Conservation (phyloP, 2,113 vertebrate species). For the Chloropsis cyanopogon region DNA sequence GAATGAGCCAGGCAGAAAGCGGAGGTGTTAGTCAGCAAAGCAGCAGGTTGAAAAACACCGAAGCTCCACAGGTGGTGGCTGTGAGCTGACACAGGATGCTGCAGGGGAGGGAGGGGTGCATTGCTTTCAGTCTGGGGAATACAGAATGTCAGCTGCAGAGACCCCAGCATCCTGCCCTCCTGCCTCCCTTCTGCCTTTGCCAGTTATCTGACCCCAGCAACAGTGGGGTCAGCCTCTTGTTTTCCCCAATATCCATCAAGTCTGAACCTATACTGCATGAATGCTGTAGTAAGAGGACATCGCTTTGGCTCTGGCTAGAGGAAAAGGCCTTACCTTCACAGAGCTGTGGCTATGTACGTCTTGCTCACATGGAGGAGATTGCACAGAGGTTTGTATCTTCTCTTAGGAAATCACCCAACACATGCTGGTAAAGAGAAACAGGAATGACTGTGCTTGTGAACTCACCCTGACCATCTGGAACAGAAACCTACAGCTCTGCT, state of each 20-base stretch:
- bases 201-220: not conserved
- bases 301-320: not conserved
- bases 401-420: slow-evolving; percentile 51
- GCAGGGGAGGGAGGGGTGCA: not conserved
- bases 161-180: not conserved
- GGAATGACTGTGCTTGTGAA: slow-evolving; percentile 40
- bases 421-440: slow-evolving; percentile 45
- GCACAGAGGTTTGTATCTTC: not conserved
- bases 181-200: not conserved
- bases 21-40: slow-evolving; percentile 66
- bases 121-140: not conserved
- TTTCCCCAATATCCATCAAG: not conserved
- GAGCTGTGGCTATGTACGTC: not conserved
- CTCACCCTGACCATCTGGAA: slow-evolving; percentile 38
- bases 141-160: not conserved
- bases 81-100: not conserved
- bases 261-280: not conserved
- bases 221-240: not conserved
- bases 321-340: slow-evolving; percentile 34
- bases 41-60: not conserved
- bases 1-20: slow-evolving; percentile 56
- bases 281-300: not conserved
- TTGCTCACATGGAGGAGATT: not conserved
- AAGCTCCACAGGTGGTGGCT: not conserved
- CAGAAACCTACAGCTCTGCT: slow-evolving; percentile 39